These are phyloP conservation scores for Butastur rufipennis DNA, from an alignment of 2,113 vertebrate species.

Conservation along the genomic window DNA sequence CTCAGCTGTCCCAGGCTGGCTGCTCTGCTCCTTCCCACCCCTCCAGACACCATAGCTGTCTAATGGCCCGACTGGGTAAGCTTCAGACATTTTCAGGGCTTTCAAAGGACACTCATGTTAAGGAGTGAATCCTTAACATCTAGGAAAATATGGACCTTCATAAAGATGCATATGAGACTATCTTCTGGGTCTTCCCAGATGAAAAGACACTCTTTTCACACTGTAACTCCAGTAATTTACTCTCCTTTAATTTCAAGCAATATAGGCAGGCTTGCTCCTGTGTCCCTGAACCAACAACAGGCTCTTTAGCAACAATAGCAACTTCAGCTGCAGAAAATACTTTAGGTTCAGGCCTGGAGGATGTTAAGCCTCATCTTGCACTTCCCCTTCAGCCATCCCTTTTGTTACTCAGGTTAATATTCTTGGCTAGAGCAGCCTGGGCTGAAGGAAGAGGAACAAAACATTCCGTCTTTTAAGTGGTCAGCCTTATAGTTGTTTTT, in stretches of 20 bases:
- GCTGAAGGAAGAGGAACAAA: constrained; percentile 50
- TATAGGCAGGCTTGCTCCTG: not conserved
- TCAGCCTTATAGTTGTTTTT: not conserved
- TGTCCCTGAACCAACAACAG: not conserved
- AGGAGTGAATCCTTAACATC: not conserved
- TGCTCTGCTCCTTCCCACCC: not conserved
- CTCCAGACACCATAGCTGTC: not conserved
- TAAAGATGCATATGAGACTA: not conserved
- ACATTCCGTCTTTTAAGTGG: not conserved
- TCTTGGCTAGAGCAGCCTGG: constrained; percentile 3
- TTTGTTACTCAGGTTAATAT: constrained; percentile 28
- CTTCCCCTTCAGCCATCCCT: constrained; percentile 48
- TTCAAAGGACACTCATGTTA: not conserved
- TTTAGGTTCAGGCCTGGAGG: constrained; percentile 23
- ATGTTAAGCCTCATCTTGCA: constrained; percentile 54
- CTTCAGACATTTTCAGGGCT: not conserved
- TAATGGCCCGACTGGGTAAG: not conserved
- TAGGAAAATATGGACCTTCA: not conserved
- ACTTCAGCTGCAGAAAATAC: not conserved
- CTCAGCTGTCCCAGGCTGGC: not conserved
- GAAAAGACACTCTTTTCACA: not conserved
- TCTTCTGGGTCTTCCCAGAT: not conserved
- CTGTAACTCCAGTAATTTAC: not conserved
- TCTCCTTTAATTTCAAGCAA: not conserved
- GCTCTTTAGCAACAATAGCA: constrained; percentile 16